These are phyloP conservation scores for Tachina grossa DNA, from an alignment of 2,888 invertebrate species.

Conservation along the genomic window DNA sequence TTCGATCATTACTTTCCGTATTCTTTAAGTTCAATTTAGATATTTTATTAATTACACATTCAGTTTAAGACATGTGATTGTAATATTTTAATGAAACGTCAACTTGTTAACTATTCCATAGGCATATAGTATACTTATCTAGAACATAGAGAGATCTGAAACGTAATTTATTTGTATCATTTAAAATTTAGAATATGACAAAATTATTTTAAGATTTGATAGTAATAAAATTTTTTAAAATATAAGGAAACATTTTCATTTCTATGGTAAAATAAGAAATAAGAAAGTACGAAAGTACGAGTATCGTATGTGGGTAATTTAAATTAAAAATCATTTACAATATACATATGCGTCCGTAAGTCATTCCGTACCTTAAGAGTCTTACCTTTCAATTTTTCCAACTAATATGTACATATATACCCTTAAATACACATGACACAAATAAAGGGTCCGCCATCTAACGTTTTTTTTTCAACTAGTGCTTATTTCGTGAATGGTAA, in stretches of 20 bases:
- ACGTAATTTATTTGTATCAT: constrained; percentile 43
- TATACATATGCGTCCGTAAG: too few species aligned
- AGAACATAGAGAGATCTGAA: constrained; percentile 19
- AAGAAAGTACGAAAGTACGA: too few species aligned
- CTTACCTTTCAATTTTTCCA: too few species aligned
- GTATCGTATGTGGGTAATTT: too few species aligned
- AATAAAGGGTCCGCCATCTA: too few species aligned
- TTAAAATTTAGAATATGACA: constrained; percentile 21
- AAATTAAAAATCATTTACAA: too few species aligned
- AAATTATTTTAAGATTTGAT: not conserved
- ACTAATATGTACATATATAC: too few species aligned
- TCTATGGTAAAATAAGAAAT: too few species aligned
- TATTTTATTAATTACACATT: constrained; percentile 53
- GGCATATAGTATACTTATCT: constrained; percentile 47
- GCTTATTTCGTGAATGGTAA: too few species aligned
- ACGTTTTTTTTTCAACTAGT: too few species aligned
- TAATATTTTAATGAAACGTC: constrained; percentile 52
- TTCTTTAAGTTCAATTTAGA: constrained; percentile 58
- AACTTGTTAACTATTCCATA: constrained; percentile 70
- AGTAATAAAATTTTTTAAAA: not conserved
- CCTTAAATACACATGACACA: too few species aligned
- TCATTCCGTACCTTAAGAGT: too few species aligned
- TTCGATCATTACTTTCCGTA: constrained; percentile 11
- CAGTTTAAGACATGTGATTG: constrained; percentile 42
- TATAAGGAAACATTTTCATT: not conserved